A percentile compares a stretch with the other conserved stretches of the same genome.
phyloP scores from a whole-genome alignment of 2,888 invertebrate species.

The Cacoxenus indagator region DNA sequence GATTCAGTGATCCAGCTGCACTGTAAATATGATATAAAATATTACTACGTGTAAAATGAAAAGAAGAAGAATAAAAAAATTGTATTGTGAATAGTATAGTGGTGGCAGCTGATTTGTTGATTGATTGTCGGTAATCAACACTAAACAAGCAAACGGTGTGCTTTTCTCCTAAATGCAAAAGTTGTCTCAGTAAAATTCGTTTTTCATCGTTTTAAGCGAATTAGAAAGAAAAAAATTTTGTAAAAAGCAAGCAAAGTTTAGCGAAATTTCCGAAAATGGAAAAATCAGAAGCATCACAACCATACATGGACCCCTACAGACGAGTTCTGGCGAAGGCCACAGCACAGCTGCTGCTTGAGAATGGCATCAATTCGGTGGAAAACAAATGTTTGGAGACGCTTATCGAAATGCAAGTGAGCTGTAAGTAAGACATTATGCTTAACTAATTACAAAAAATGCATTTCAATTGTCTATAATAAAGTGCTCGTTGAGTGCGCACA shows the following conservation, averaged over 20 bases:
- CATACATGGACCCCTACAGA: constrained; percentile 43
- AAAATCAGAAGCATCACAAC: background rate
- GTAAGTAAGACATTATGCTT: constrained; percentile 74
- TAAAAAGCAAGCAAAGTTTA: background rate
- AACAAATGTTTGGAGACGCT: constrained; percentile 86
- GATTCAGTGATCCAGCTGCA: too few relatives aligned
- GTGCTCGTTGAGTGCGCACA: constrained; percentile 87
- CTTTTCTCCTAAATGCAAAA: too few relatives aligned
- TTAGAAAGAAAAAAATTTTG: background rate
- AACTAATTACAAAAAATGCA: background rate
- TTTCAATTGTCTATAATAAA: too few relatives aligned
- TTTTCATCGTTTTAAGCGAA: constrained; percentile 12
- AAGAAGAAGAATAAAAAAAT: too few relatives aligned
- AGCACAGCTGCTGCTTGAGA: constrained; percentile 84
- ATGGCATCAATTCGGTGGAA: constrained; percentile 85
- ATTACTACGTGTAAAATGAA: too few relatives aligned
- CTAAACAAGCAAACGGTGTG: too few relatives aligned
- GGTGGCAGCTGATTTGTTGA: too few relatives aligned
- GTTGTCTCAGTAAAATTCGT: background rate
- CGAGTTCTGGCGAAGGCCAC: constrained; percentile 80
- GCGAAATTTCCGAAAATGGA: too few relatives aligned
- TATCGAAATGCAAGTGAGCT: constrained; percentile 90
- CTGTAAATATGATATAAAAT: too few relatives aligned
- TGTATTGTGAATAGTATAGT: too few relatives aligned
- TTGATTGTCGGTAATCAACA: too few relatives aligned